These are phyloP conservation scores for Stictocephala bisonia DNA, from an alignment of 2,888 invertebrate species.

Conservation along the genomic window DNA sequence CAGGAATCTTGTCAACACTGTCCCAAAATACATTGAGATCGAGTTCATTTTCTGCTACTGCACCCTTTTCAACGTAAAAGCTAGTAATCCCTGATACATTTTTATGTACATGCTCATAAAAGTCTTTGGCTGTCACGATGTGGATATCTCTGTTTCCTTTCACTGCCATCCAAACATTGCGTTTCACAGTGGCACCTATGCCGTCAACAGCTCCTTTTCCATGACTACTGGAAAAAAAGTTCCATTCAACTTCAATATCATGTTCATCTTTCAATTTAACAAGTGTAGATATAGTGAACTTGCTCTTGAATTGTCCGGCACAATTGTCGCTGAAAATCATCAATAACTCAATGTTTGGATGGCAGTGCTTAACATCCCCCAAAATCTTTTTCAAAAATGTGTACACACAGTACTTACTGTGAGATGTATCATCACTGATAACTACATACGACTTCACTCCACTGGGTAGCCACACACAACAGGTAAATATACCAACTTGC, in stretches of 20 bases:
- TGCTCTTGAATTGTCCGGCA: constrained; percentile 20
- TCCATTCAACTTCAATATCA: constrained; percentile 23
- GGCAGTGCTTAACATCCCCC: constrained; percentile 4
- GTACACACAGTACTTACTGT: constrained; percentile 14
- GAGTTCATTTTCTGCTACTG: not conserved
- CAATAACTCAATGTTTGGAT: constrained; percentile 12
- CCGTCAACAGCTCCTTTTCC: not conserved
- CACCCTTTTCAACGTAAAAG: constrained; percentile 1
- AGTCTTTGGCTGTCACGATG: constrained; percentile 27
- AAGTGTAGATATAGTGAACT: constrained; percentile 11
- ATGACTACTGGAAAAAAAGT: constrained; percentile 35
- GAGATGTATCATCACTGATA: constrained; percentile 19
- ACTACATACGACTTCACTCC: constrained; percentile 22
- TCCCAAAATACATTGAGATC: constrained; percentile 20
- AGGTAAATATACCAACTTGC: constrained; percentile 32
- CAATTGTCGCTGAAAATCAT: constrained; percentile 16
- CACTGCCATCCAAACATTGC: constrained; percentile 24
- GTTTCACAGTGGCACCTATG: not conserved
- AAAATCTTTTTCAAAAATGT: constrained; percentile 17
- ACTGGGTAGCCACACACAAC: constrained; percentile 32
- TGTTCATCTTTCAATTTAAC: constrained; percentile 21
- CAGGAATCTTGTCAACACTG: not conserved
- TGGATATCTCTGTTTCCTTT: constrained; percentile 32
- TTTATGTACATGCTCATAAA: constrained; percentile 32
- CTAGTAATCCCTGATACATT: constrained; percentile 31